Base-by-base conservation (phyloP, 2,113 vertebrate species). In the Anguilla japonica region DNA sequence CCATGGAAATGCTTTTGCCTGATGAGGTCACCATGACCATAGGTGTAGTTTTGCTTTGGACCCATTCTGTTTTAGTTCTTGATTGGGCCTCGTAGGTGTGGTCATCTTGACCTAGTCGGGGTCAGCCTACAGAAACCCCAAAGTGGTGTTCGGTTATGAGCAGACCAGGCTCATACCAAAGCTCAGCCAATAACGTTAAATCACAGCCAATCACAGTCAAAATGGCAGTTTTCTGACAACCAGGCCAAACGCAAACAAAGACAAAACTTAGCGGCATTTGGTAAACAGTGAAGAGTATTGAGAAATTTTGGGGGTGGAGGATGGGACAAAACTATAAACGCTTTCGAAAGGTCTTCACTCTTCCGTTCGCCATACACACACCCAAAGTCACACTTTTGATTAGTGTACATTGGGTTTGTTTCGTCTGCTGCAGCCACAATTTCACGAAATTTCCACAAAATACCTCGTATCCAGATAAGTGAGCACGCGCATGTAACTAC, bases 401-500 rank as follows among this genome's bases (percentile, higher is more conserved):
- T 29, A 75, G 67, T 75, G 11, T 75, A 75, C 67, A 29, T 22
- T 29, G 20, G n/a, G n/a, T 63, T 7, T 34, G 11, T 53, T 53
- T 14, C 50, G 50, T 53, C 50, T 53, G 50, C 50, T 2, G 50
- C 50, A 46, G 43, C 5, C 63, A 71, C 3, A 22, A 8, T 1
- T 11, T 22, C n/a, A 20, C 5, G 1, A 50, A 50, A n/a, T 0
- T 50, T 82, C 67, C 29, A 41, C 15, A 53, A 85, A 85, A 56
- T 18, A 41, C 18, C 16, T 26, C 50, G 2, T 75, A 11, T 2
- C 56, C 29, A 85, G n/a, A 79, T 11, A 56, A 87, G 81, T 84
- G 84, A 84, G 78, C 79, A 89, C 85, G 90, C 85, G 91, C 60
- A 89, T 71, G 71, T 40, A 81, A 83, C 83, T 81, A 57, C 79